Conservation (phyloP, 2,113 vertebrate genomes). For the Prochilodus magdalenae region DNA sequence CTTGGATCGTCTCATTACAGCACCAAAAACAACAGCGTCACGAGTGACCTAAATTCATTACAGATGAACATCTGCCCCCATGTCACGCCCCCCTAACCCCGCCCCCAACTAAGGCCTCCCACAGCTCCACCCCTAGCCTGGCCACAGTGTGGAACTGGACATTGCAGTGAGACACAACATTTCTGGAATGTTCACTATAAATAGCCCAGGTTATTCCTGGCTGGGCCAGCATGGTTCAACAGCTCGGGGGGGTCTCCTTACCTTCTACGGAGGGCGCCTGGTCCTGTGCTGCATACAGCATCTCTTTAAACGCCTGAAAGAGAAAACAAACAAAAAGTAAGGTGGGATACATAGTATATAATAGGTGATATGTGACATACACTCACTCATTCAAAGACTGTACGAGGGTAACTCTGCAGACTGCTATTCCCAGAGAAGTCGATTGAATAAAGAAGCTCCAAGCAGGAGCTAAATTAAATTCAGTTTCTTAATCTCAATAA, state of each 20-base stretch:
- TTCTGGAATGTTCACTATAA: slow-evolving; percentile 50
- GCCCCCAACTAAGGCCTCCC: too few species aligned
- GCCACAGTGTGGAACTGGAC: background rate
- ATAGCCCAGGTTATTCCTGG: slow-evolving; percentile 47
- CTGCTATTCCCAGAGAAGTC: background rate
- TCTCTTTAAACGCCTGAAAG: slow-evolving; percentile 94
- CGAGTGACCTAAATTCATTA: background rate
- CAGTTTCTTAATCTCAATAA: background rate
- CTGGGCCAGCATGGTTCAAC: background rate
- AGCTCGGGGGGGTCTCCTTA: slow-evolving; percentile 72
- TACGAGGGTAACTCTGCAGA: slow-evolving; percentile 18
- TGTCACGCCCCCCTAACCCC: background rate
- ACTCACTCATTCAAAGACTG: too few species aligned
- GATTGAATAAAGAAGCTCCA: background rate
- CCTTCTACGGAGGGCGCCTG: slow-evolving; percentile 98
- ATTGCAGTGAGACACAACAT: slow-evolving; percentile 6
- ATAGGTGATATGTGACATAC: too few species aligned
- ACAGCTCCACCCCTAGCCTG: background rate
- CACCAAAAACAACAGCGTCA: too few species aligned
- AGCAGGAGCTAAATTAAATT: background rate
- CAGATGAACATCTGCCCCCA: background rate
- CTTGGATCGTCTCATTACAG: too few species aligned
- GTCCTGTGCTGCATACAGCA: slow-evolving; percentile 98
- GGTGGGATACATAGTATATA: too few species aligned
- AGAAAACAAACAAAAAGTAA: slow-evolving; percentile 32